Evolutionary conservation across 2,113 vertebrate genomes (phyloP).

Genomic region (Neogobius melanostomus): DNA sequence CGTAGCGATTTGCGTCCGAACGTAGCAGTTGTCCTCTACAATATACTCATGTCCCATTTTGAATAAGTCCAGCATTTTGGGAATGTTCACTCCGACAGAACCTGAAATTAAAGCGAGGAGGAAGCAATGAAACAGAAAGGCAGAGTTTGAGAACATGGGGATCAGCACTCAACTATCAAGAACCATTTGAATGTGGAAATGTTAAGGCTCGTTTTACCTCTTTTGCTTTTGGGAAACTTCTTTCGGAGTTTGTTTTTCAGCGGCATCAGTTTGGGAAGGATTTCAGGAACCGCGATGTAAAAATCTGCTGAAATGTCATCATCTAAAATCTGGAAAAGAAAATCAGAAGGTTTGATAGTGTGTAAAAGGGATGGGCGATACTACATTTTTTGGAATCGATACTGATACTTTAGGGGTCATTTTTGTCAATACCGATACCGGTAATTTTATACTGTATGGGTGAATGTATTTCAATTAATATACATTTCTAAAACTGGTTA

Average conservation of each 20-base stretch:
- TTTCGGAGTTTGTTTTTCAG: slow-evolving; percentile 85
- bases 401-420: too few species aligned
- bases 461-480: too few species aligned
- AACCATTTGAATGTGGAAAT: neutral
- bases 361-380: too few species aligned
- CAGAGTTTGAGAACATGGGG: too few species aligned
- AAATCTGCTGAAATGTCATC: slow-evolving; percentile 87
- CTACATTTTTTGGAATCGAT: too few species aligned
- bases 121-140: neutral
- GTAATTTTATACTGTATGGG: too few species aligned
- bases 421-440: too few species aligned
- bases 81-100: slow-evolving; percentile 81
- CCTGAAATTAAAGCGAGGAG: slow-evolving; percentile 65
- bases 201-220: slow-evolving; percentile 50
- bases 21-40: slow-evolving; percentile 73
- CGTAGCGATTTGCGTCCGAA: slow-evolving; percentile 71
- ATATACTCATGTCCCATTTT: slow-evolving; percentile 80
- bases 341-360: neutral
- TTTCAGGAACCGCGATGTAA: slow-evolving; percentile 87
- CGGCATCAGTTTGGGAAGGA: slow-evolving; percentile 78
- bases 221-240: slow-evolving; percentile 85
- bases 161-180: too few species aligned
- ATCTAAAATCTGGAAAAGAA: slow-evolving; percentile 82
- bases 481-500: too few species aligned
- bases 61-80: slow-evolving; percentile 84